Conservation (phyloP, 2,113 vertebrate genomes). For the Paradisaea rubra region DNA sequence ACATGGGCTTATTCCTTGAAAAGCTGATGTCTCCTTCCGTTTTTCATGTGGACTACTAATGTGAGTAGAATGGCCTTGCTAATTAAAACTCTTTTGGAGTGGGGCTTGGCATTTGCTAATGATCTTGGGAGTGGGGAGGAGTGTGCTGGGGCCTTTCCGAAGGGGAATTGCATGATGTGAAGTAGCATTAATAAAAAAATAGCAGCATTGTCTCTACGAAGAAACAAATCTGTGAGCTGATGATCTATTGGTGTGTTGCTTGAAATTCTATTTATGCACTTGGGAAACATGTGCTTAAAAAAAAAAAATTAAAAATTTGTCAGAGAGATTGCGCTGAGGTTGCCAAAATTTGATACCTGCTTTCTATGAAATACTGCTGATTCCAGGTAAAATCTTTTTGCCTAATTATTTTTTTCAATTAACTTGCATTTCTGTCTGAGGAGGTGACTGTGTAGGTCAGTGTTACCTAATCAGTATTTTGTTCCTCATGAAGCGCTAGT, state of each 20-base stretch:
- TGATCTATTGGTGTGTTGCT: neutral
- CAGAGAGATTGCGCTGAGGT: neutral
- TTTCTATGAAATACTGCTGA: neutral
- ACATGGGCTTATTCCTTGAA: neutral
- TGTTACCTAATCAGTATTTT: neutral
- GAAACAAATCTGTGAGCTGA: neutral
- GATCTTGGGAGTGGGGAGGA: neutral
- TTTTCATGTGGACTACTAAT: neutral
- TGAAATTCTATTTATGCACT: neutral
- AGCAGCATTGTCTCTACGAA: neutral
- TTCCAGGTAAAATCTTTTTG: neutral
- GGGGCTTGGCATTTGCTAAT: neutral
- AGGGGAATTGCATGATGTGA: neutral
- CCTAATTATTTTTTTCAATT: neutral
- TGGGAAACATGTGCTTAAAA: neutral
- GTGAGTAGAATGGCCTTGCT: neutral
- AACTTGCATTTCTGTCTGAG: neutral
- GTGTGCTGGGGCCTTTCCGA: accelerated
- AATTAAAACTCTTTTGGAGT: neutral
- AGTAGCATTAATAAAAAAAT: neutral
- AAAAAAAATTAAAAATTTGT: neutral
- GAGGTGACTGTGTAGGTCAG: neutral
- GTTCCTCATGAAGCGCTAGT: neutral
- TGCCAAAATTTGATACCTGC: neutral
- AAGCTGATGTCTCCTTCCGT: neutral